Base-by-base conservation (phyloP, 1,140 invertebrate species). In the Panagrolaimus sp. region DNA sequence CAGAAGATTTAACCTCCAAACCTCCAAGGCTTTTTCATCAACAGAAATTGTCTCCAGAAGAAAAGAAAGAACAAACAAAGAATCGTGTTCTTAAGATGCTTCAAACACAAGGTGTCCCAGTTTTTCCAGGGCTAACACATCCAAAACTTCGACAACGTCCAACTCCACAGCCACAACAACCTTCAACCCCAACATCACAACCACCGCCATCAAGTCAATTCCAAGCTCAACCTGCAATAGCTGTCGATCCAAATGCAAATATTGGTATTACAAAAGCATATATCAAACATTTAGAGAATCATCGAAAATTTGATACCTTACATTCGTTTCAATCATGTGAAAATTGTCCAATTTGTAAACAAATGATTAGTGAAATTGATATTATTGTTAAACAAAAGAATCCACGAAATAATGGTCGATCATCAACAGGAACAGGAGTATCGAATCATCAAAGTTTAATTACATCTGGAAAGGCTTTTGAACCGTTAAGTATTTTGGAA, bases 291-390 rank as follows among this genome's bases (percentile, higher is more conserved):
- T 51, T 70, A 20, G 68, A 70, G 48, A 70, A 70, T 47, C 69
- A 70, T 64, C 69, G 68, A 11, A 70, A 70, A 44, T 70, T 47
- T 38, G 69, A 70, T 45, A 70, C 69, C 0, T 16, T 70, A 0
- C 66, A 71, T 14, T 71, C 67, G 5, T 71, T 69, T 14, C 68
- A 65, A n/a, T 57, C 68, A 31, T 68, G 65, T 27, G 69, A 70
- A 23, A 71, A 70, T 38, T 70, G 69, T 42, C 25, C 51, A 11
- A 27, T 70, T 44, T 70, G 69, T 43, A 70, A 70, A 65, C 69
- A 70, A 63, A 70, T 70, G 69, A 71, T 72, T 63, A 13, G 23
- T n/a, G 69, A 70, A 38, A 71, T 70, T 25, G 69, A 72, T 57
- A 4, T 57, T 5, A 20, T 57, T 23, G 20, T 27, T 57, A 20